Evolutionary conservation across 2,113 vertebrate species (phyloP).

Genomic region (Hippotragus niger): DNA sequence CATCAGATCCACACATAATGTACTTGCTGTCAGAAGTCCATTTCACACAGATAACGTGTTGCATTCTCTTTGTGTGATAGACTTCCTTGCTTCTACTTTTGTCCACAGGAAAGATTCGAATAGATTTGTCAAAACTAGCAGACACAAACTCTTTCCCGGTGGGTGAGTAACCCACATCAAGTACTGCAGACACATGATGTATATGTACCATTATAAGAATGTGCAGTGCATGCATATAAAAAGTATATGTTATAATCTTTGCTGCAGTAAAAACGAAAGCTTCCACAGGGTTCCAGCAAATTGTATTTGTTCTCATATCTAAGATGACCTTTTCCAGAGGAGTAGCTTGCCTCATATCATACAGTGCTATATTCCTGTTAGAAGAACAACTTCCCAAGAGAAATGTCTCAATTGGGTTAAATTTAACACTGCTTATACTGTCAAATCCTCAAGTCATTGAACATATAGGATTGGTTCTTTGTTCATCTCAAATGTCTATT

Average conservation of each 20-base stretch:
- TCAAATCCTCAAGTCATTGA: slow-evolving; percentile 96
- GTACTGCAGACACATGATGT: slow-evolving; percentile 96
- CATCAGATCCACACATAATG: slow-evolving; percentile 94
- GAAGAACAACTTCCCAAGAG: neutral
- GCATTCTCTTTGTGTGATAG: slow-evolving; percentile 97
- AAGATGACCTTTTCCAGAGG: slow-evolving; percentile 88
- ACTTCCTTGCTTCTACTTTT: slow-evolving; percentile 94
- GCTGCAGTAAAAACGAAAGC: slow-evolving; percentile 95
- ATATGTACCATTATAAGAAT: slow-evolving; percentile 87
- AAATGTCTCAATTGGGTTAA: slow-evolving; percentile 91
- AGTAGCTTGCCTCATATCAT: neutral
- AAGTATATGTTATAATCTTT: slow-evolving; percentile 91
- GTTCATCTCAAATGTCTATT: slow-evolving; percentile 98
- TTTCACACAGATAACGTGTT: slow-evolving; percentile 93
- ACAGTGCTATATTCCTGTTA: neutral
- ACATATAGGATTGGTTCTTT: slow-evolving; percentile 92
- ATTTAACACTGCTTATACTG: slow-evolving; percentile 93
- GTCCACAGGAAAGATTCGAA: slow-evolving; percentile 91
- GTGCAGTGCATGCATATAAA: slow-evolving; percentile 91
- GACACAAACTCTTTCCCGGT: slow-evolving; percentile 96
- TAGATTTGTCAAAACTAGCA: slow-evolving; percentile 95
- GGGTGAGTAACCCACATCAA: slow-evolving; percentile 95
- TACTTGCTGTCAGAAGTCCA: slow-evolving; percentile 96
- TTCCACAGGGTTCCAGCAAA: slow-evolving; percentile 99
- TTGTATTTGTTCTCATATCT: slow-evolving; percentile 92